Conservation (phyloP, 2,797 vertebrate genomes). For the Cossypha niveicapilla region DNA sequence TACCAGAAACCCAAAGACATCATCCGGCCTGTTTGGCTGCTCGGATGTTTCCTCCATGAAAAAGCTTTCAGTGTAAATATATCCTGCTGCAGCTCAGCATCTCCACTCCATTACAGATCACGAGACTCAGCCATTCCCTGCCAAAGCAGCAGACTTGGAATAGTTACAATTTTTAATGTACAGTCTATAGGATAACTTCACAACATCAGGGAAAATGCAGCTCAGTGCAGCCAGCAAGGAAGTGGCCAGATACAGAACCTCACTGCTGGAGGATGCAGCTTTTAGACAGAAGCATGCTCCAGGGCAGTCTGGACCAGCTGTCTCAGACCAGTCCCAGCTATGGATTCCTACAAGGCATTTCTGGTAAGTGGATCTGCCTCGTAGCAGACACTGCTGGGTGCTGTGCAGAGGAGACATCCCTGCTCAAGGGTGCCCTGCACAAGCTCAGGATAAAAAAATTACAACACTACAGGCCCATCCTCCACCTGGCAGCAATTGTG, state of each 20-base stretch:
- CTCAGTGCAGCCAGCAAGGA: not conserved
- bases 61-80: slow-evolving; percentile 35
- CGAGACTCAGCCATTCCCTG: slow-evolving; percentile 29
- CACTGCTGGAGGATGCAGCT: not conserved
- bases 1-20: not conserved
- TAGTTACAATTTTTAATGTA: slow-evolving; percentile 40
- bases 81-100: slow-evolving; percentile 51
- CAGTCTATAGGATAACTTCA: not conserved
- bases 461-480: rapidly evolving
- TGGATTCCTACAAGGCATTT: not conserved
- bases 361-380: not conserved
- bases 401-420: not conserved
- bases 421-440: not conserved
- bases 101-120: slow-evolving; percentile 35
- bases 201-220: slow-evolving; percentile 6
- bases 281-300: not conserved
- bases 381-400: not conserved
- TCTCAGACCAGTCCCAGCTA: not conserved
- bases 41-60: not conserved
- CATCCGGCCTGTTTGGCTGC: not conserved
- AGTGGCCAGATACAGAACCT: not conserved
- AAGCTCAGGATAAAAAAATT: not conserved
- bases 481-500: not conserved
- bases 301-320: not conserved
- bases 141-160: slow-evolving; percentile 46